A percentile compares a stretch with the other conserved stretches of the same genome.
phyloP scores from a whole-genome alignment of 2,797 vertebrate species.

The Pogoniulus pusillus region DNA sequence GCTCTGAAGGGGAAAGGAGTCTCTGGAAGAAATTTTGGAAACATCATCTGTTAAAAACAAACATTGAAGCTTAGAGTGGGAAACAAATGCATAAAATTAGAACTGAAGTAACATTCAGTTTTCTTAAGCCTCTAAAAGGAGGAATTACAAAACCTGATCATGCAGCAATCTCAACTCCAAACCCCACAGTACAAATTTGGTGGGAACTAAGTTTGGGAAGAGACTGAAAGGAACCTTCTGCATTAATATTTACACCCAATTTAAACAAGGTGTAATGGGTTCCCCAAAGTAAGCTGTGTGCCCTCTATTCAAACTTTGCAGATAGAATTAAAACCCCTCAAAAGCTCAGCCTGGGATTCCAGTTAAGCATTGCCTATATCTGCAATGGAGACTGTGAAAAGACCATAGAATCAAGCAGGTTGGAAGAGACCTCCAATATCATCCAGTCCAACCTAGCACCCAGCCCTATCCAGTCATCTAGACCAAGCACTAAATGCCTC shows the following conservation, averaged over 20 bases:
- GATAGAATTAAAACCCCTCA: not conserved
- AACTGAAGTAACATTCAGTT: not conserved
- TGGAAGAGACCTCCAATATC: too few species aligned
- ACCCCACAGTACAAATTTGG: not conserved
- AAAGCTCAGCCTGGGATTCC: not conserved
- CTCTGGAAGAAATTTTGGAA: not conserved
- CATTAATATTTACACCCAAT: not conserved
- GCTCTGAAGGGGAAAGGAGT: not conserved
- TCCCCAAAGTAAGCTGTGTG: not conserved
- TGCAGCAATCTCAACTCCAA: not conserved
- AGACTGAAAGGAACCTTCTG: not conserved
- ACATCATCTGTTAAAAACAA: not conserved
- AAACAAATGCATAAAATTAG: not conserved
- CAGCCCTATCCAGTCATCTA: too few species aligned
- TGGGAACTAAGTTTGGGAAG: not conserved
- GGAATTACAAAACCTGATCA: not conserved
- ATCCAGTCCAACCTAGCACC: too few species aligned
- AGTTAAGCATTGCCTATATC: not conserved
- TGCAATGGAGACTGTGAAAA: not conserved
- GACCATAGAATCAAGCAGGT: too few species aligned
- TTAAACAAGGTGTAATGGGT: not conserved
- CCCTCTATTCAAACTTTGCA: not conserved
- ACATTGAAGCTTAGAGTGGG: not conserved
- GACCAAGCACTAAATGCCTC: too few species aligned
- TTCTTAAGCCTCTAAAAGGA: not conserved